These are phyloP conservation scores for Hippocampus comes DNA, from an alignment of 2,113 vertebrate genomes.

Conservation along the genomic window DNA sequence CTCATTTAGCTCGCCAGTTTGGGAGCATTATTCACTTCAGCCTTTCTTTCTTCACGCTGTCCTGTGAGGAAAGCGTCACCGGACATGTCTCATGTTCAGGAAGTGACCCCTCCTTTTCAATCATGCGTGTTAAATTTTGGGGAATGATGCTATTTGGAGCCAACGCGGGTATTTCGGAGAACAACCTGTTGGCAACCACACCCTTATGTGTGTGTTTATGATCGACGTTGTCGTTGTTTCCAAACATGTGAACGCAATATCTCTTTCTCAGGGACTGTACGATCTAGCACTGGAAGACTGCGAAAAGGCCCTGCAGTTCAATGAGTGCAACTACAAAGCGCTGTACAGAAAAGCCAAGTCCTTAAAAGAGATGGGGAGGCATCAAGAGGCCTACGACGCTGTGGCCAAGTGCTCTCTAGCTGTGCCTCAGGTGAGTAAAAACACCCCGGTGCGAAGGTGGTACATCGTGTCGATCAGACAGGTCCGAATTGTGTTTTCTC, in stretches of 20 bases:
- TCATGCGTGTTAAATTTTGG: neutral
- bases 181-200: neutral
- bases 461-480: neutral
- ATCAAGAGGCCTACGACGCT: slow-evolving; percentile 89
- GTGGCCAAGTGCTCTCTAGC: slow-evolving; percentile 91
- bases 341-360: slow-evolving; percentile 89
- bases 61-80: neutral
- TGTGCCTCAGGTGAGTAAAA: slow-evolving; percentile 84
- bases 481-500: slow-evolving; percentile 15
- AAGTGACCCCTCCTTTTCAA: neutral
- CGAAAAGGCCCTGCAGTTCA: slow-evolving; percentile 82
- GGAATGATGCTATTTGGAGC: neutral
- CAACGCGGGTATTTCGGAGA: neutral
- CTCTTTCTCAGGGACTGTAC: slow-evolving; percentile 74
- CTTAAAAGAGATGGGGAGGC: slow-evolving; percentile 83
- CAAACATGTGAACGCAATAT: neutral
- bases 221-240: neutral
- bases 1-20: too few relatives aligned
- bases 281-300: slow-evolving; percentile 89
- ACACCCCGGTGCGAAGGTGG: neutral
- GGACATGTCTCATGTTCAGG: neutral
- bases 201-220: neutral
- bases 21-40: neutral
- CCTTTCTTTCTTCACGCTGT: neutral
- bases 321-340: slow-evolving; percentile 85